These are phyloP conservation scores for Heliconius ethilla DNA, from an alignment of 2,888 invertebrate species.

Conservation along the genomic window DNA sequence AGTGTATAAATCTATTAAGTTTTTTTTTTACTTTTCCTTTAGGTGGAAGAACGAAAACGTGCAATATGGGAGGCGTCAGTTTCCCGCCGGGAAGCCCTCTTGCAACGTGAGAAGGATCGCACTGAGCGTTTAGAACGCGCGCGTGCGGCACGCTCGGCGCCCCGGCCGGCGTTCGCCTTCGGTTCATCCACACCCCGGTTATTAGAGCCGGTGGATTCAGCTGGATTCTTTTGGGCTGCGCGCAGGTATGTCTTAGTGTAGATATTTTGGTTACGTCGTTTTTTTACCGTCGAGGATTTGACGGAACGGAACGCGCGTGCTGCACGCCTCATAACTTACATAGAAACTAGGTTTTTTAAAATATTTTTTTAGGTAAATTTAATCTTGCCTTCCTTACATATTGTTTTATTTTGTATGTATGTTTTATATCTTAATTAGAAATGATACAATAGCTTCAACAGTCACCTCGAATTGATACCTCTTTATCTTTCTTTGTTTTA, in stretches of 20 bases:
- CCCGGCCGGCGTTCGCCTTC: constrained; percentile 90
- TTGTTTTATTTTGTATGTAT: neutral
- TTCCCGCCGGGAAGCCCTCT: constrained; percentile 91
- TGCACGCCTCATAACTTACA: neutral
- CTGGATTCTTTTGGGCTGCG: constrained; percentile 91
- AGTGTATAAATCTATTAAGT: neutral
- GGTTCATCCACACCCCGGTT: constrained; percentile 95
- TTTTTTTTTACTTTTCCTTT: constrained; percentile 44
- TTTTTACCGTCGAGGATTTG: neutral
- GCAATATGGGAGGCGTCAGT: constrained; percentile 94
- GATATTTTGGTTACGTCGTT: neutral
- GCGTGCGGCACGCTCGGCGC: constrained; percentile 86
- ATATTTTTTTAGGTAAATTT: neutral
- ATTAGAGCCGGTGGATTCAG: constrained; percentile 90
- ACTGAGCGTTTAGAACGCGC: constrained; percentile 91
- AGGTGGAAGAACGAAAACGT: constrained; percentile 94
- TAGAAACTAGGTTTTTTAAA: neutral
- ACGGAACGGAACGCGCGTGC: neutral
- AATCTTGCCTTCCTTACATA: neutral
- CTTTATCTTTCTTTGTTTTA: constrained; percentile 17
- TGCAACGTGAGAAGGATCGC: constrained; percentile 92
- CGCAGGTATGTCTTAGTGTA: constrained; percentile 80
- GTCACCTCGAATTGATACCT: neutral
- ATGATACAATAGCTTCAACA: neutral
- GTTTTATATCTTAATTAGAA: neutral